Evolutionary conservation across 2,113 vertebrate species (phyloP), one percentile per base, ranked within the genome.

Genomic region (Leptocoma aspasia): DNA sequence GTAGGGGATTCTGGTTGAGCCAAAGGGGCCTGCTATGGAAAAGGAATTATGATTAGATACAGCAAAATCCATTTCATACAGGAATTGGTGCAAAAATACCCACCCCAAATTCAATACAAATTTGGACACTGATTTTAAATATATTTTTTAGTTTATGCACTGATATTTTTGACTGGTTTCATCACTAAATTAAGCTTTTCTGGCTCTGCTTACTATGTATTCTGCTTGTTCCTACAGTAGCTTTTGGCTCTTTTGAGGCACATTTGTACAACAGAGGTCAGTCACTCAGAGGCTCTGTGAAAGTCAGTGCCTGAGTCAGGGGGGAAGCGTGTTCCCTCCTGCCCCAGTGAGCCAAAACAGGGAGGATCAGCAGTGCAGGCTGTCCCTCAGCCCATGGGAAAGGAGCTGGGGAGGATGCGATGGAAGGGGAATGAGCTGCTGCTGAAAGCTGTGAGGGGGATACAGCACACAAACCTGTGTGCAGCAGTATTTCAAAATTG

Each of bases 1-100:
- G 99, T 99, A 49, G 99, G 99, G 65, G 99, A 99, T 97, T 99
- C 99, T 9, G 99, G 99, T 97, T 99, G 99, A 95, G 99, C 99
- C 96, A 99, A 97, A 75, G 99, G 99, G 97, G 99, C 99, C 99
- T 99, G 97, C 66, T 90, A 77, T 60, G 60, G 50, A 90, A 95
- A 94, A 96, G 37, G 35, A 82, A 90, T 68, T 49, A 66, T 27
- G 83, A 86, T 92, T 70, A 63, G 72, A 94, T 45, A 89, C 30
- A 35, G 47, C 11, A 84, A 76, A 73, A 68, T 42, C 50, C 33
- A 16, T 61, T 77, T 81, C 41, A 53, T 56, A 56, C 20, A 73
- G 19, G n/a, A 37, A 69, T 15, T 56, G 9, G 31, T 70, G 42
- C 22, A 82, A 90, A 59, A 79, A 79, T 19, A 52, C 2, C 68